Conservation (phyloP, 2,888 invertebrate species). For the Lasioglossum pauxillum region DNA sequence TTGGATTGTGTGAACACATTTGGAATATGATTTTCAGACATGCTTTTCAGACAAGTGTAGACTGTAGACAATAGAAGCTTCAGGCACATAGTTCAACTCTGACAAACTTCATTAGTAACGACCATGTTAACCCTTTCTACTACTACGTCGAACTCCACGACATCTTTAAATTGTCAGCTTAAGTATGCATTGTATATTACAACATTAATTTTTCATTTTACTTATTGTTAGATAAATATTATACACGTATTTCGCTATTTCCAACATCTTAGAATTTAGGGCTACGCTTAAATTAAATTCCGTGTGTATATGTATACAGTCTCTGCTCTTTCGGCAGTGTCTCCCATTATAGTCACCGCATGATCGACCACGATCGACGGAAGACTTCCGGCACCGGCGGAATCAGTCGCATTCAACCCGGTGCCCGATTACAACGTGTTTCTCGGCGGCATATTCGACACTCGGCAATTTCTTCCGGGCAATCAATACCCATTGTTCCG, state of each 20-base stretch:
- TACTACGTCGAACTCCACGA: neutral
- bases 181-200: no score
- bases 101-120: neutral
- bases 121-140: neutral
- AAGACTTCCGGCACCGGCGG: neutral
- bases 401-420: slow-evolving; percentile 28
- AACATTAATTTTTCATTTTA: neutral
- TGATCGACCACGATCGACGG: neutral
- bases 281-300: neutral
- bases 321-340: neutral
- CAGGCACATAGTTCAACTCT: neutral
- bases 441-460: slow-evolving; percentile 44
- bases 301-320: neutral
- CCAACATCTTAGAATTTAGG: neutral
- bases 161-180: neutral
- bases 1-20: neutral
- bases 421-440: slow-evolving; percentile 39
- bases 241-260: neutral
- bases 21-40: neutral
- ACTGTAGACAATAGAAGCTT: neutral
- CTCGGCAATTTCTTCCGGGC: slow-evolving; percentile 52
- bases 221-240: neutral
- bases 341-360: neutral
- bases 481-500: slow-evolving; percentile 58
- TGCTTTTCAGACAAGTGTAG: no score